These are phyloP conservation scores for Drepanosiphum platanoidis DNA, from an alignment of 2,888 invertebrate genomes.

Conservation along the genomic window DNA sequence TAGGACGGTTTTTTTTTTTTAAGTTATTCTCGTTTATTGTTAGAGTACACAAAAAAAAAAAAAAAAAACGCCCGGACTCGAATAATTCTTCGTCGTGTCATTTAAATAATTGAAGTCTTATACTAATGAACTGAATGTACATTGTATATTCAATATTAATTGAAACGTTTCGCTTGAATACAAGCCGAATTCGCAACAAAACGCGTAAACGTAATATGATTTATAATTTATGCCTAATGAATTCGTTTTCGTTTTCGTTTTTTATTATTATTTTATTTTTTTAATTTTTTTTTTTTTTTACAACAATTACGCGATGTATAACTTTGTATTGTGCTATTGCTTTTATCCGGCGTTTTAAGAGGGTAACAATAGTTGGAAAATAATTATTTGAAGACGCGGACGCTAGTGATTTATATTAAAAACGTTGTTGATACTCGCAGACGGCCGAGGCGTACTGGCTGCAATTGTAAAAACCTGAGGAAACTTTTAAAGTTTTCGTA, in stretches of 20 bases:
- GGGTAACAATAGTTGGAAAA: neutral
- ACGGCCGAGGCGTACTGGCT: neutral
- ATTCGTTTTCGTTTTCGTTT: no score
- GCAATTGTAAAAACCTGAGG: neutral
- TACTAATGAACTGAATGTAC: neutral
- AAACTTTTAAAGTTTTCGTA: constrained; percentile 15
- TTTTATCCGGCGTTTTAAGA: neutral
- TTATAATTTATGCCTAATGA: no score
- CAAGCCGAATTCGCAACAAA: neutral
- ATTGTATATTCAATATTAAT: neutral
- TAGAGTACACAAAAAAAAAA: neutral
- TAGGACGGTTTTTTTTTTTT: neutral
- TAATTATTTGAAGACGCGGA: neutral
- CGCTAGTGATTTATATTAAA: neutral
- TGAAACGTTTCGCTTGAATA: neutral
- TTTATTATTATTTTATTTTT: no score
- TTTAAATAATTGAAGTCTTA: neutral
- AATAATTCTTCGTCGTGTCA: neutral
- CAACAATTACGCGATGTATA: neutral
- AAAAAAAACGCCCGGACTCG: neutral
- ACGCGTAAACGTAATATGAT: neutral
- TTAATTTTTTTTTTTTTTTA: no score
- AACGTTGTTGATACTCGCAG: neutral
- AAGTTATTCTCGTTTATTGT: neutral
- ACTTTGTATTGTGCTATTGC: neutral